Base-by-base conservation (phyloP, 2,888 invertebrate genomes). In the Ctenicera cuprea region DNA sequence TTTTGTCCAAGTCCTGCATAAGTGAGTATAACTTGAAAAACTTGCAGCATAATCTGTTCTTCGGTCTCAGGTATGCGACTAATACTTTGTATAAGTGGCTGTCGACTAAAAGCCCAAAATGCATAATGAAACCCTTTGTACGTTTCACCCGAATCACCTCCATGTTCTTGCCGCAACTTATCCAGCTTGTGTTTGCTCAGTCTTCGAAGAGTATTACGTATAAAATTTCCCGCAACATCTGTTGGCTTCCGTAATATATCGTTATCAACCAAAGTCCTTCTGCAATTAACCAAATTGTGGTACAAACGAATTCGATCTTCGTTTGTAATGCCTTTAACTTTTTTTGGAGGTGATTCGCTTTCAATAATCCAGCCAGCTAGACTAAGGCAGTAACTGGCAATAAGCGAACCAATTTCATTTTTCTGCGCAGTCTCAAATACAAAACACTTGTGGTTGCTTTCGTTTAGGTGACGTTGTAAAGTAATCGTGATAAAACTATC, bases 401-500 rank as follows among this genome's bases (percentile, higher is more conserved):
- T 96, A 54, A 97, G 88, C 82, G 95, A 95, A 0, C 97, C 97
- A 59, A 98, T 96, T 87, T 97, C 97, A 81, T 94, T 93, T 86
- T 97, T 97, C 82, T 96, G 95, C 0, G 91, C 87, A 0, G 97
- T 97, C 86, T 97, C 97, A 82, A 98, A 95, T 16, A 97, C 97
- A 86, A 97, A 97, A 87, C 97, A 97, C 82, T 95, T 95, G 84
- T 94, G 93, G 79, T 88, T 89, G 26, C 87, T 92, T 86, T 87
- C 94, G 54, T 92, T 92, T 78, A 90, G 88, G 77, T 90, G 89
- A 74, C 95, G 91, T 78, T 95, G 92, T 62, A 98, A 88, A 71
- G 96, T 96, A 79, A 98, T 92, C 0, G 97, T 97, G 50, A 98
- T 93, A 78, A 97, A 96, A 83, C 94, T 94, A 86, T 98, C 97